These are phyloP conservation scores for Triplophysa yarkandensis DNA, from an alignment of 2,797 vertebrate genomes.

Conservation along the genomic window DNA sequence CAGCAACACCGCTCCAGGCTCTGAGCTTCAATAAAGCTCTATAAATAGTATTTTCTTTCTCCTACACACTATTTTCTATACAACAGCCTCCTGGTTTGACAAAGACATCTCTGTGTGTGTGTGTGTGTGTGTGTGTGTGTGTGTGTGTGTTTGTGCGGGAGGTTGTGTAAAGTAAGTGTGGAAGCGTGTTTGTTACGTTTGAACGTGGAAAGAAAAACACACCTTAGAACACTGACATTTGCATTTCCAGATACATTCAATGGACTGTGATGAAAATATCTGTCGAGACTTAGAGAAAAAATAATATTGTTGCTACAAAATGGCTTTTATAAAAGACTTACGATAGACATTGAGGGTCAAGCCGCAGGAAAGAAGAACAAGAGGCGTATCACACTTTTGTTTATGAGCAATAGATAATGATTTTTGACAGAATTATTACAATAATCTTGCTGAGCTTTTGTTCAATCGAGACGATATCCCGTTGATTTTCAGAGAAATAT, in stretches of 20 bases:
- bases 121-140: no score
- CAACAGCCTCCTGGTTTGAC: background rate
- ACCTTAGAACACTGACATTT: conserved; percentile 7
- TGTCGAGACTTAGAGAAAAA: background rate
- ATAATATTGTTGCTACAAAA: background rate
- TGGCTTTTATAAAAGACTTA: background rate
- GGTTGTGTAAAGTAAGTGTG: conserved; percentile 9
- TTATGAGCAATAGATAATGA: conserved; percentile 9
- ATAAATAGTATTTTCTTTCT: background rate
- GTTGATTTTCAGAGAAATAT: background rate
- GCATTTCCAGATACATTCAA: conserved; percentile 1
- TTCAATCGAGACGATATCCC: background rate
- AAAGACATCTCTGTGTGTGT: conserved; percentile 3
- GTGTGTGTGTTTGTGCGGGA: background rate
- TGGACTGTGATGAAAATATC: background rate
- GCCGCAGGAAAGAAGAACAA: background rate
- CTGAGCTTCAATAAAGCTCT: background rate
- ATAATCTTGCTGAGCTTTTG: background rate
- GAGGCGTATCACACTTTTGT: background rate
- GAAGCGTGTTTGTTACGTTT: conserved; percentile 1
- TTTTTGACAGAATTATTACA: background rate
- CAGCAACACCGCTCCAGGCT: background rate
- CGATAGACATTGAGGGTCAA: background rate
- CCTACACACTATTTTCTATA: background rate
- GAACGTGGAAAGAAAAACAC: conserved; percentile 14